Percentiles rank a stretch among this genome's conserved stretches.
Evolutionary conservation across 2,113 vertebrate species (phyloP).

Genomic region (Cettia cetti): DNA sequence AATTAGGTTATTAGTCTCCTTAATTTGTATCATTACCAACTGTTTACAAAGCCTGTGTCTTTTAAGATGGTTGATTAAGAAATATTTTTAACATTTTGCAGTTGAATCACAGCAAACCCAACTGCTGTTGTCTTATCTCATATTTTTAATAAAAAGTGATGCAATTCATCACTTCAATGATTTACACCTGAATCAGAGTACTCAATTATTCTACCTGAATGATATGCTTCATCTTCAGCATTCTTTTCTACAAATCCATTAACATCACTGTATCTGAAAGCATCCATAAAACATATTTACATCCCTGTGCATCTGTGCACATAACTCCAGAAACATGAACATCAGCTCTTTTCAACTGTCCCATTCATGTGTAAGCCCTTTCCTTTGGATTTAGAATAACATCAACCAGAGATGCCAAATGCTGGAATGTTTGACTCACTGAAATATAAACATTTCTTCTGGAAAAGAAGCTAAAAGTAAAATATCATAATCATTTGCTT

Average conservation of each 20-base stretch:
- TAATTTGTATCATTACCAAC: conserved; percentile 2
- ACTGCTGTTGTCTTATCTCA: background rate
- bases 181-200: background rate
- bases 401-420: background rate
- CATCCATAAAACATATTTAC: background rate
- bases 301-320: background rate
- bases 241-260: background rate
- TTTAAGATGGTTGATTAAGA: conserved; percentile 4
- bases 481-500: background rate
- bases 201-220: background rate
- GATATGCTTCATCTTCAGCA: background rate
- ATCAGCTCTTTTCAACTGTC: background rate
- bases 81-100: conserved; percentile 6
- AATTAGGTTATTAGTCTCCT: conserved; percentile 13
- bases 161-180: background rate
- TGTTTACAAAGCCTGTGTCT: background rate
- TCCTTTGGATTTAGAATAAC: background rate
- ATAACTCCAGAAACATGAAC: background rate
- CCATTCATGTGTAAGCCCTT: background rate
- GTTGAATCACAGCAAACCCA: background rate
- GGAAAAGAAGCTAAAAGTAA: background rate
- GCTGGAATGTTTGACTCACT: background rate
- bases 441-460: conserved; percentile 7
- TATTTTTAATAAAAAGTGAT: background rate
- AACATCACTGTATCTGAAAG: background rate